phyloP scores from a whole-genome alignment of 2,888 invertebrate species.

The Cosmorhoe ocellata region DNA sequence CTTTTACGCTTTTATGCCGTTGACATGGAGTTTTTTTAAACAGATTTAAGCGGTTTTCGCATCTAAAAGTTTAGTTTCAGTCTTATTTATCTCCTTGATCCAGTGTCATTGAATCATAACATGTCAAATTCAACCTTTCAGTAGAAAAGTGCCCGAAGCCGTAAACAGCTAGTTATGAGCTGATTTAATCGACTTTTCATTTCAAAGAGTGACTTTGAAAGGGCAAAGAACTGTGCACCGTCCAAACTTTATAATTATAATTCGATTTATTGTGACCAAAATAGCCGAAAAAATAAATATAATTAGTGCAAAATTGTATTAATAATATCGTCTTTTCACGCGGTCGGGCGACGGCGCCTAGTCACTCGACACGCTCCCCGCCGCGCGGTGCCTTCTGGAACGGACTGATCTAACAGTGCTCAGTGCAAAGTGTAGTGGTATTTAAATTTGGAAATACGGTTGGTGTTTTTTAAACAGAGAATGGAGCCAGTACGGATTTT shows the following conservation, averaged over 20 bases:
- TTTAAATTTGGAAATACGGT: conserved; percentile 58
- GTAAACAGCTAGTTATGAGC: conserved; percentile 8
- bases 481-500: conserved; percentile 69
- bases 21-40: no score
- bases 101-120: conserved; percentile 23
- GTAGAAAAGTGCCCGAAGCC: conserved; percentile 25
- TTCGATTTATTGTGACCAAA: conserved; percentile 49
- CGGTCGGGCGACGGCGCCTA: conserved; percentile 43
- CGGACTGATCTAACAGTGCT: conserved; percentile 49
- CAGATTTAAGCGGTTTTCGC: no score
- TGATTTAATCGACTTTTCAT: background rate
- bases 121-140: conserved; percentile 32
- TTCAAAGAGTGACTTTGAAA: conserved; percentile 16
- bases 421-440: conserved; percentile 72
- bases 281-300: conserved; percentile 55
- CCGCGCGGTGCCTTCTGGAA: conserved; percentile 63
- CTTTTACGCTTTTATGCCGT: no score
- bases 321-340: conserved; percentile 57
- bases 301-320: conserved; percentile 70
- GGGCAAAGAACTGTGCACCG: conserved; percentile 19
- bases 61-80: no score
- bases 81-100: conserved; percentile 10
- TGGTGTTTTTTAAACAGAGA: conserved; percentile 57
- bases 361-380: conserved; percentile 58
- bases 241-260: conserved; percentile 40